A percentile compares a stretch with the other conserved stretches of the same genome.
phyloP scores from a whole-genome alignment of 2,888 invertebrate genomes.

The Argyresthia goedartella region DNA sequence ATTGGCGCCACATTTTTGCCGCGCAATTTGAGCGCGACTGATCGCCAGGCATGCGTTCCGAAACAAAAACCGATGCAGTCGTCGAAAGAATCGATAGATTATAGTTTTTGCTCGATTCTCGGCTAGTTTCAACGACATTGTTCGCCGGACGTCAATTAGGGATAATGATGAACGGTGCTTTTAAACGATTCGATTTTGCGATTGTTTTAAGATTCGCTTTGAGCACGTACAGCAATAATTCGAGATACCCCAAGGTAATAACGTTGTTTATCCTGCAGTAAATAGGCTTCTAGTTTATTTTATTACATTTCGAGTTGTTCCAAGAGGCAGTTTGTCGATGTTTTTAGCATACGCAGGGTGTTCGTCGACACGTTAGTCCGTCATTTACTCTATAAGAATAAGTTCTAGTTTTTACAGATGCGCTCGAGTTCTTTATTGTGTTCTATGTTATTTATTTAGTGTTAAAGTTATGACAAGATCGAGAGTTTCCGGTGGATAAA shows the following conservation, averaged over 20 bases:
- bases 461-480: no score
- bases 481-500: no score
- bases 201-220: slow-evolving; percentile 24
- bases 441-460: no score
- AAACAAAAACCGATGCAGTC: slow-evolving; percentile 35
- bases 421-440: no score
- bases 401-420: no score
- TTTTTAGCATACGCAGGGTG: not conserved
- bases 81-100: slow-evolving; percentile 59
- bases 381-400: no score
- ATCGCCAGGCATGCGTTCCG: slow-evolving; percentile 47
- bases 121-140: slow-evolving; percentile 52
- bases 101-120: slow-evolving; percentile 42
- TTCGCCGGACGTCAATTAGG: slow-evolving; percentile 58
- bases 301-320: not conserved
- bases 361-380: not conserved
- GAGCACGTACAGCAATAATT: not conserved
- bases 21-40: slow-evolving; percentile 32
- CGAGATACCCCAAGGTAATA: slow-evolving; percentile 3
- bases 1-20: slow-evolving; percentile 37
- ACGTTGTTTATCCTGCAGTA: not conserved
- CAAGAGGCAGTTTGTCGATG: not conserved
- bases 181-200: slow-evolving; percentile 28
- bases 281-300: not conserved
- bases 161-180: slow-evolving; percentile 56